Conservation (phyloP, 2,797 vertebrate species). For the Protosalanx chinensis region DNA sequence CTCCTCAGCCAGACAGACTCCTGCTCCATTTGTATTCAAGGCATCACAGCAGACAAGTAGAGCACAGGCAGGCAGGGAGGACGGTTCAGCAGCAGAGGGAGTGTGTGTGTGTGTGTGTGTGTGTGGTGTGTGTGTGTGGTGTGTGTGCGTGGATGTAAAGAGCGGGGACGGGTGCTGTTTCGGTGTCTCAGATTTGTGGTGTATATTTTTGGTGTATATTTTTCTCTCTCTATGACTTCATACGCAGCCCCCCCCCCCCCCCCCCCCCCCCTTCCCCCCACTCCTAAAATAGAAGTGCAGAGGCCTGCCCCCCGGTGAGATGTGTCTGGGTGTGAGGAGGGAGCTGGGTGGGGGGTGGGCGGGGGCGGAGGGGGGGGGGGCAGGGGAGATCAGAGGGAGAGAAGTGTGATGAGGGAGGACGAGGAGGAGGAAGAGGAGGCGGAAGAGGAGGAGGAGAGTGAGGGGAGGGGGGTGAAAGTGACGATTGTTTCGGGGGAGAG, state of each 20-base stretch:
- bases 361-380: background rate
- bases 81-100: background rate
- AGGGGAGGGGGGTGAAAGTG: slow-evolving; percentile 1
- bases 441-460: no score
- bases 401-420: background rate
- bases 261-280: background rate
- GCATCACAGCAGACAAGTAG: slow-evolving; percentile 33
- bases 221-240: slow-evolving; percentile 21
- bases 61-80: slow-evolving; percentile 6
- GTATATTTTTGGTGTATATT: slow-evolving; percentile 26
- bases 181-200: slow-evolving; percentile 11
- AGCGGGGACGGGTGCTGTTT: slow-evolving; percentile 13
- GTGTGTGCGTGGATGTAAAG: slow-evolving; percentile 10
- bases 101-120: slow-evolving; percentile 17
- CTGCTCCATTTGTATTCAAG: slow-evolving; percentile 47
- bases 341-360: background rate
- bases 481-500: background rate
- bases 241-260: background rate
- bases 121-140: no score
- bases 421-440: background rate
- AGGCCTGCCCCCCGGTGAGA: slow-evolving; percentile 27
- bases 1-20: background rate
- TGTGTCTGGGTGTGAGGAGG: slow-evolving; percentile 43
- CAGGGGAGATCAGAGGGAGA: slow-evolving; percentile 9
- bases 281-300: slow-evolving; percentile 18